A percentile compares a stretch with the other conserved stretches of the same genome.
phyloP scores from a whole-genome alignment of 2,888 invertebrate species.

The Apamea crenata region DNA sequence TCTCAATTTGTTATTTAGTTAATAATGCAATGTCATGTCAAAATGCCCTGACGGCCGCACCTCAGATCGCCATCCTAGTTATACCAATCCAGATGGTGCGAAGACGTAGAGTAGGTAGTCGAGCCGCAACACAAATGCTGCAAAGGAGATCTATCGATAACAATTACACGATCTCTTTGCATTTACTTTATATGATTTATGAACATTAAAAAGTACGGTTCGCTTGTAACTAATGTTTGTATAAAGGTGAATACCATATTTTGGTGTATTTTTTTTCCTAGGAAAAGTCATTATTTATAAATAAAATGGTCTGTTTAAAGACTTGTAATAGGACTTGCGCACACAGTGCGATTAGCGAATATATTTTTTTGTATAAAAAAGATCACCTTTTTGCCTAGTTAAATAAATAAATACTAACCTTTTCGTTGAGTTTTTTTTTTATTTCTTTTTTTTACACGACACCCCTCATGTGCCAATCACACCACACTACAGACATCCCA shows the following conservation, averaged over 20 bases:
- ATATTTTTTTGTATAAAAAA: slow-evolving; percentile 69
- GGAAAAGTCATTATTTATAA: slow-evolving; percentile 81
- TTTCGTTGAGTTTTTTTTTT: slow-evolving; percentile 64
- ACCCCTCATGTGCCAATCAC: slow-evolving; percentile 40
- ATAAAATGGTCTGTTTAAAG: slow-evolving; percentile 85
- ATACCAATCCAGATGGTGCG: not conserved
- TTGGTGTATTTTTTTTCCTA: slow-evolving; percentile 82
- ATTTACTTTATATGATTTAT: slow-evolving; percentile 70
- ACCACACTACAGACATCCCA: slow-evolving; percentile 30
- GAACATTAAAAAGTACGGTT: slow-evolving; percentile 64
- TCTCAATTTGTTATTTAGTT: slow-evolving; percentile 7
- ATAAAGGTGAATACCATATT: slow-evolving; percentile 76
- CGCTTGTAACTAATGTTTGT: slow-evolving; percentile 71
- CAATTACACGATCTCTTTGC: slow-evolving; percentile 69
- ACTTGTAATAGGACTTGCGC: slow-evolving; percentile 73
- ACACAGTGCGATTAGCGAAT: slow-evolving; percentile 68
- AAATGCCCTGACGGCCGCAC: not conserved
- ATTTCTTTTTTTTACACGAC: slow-evolving; percentile 33
- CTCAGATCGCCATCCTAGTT: not conserved
- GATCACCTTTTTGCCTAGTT: slow-evolving; percentile 67
- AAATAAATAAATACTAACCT: slow-evolving; percentile 69
- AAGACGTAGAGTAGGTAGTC: slow-evolving; percentile 16
- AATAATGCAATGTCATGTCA: not conserved
- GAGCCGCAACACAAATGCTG: slow-evolving; percentile 48
- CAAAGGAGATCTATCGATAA: slow-evolving; percentile 65